Evolutionary conservation across 1,140 invertebrate genomes (phyloP), one percentile per base, ranked within the genome.

Genomic region (Saccostrea glomerata): DNA sequence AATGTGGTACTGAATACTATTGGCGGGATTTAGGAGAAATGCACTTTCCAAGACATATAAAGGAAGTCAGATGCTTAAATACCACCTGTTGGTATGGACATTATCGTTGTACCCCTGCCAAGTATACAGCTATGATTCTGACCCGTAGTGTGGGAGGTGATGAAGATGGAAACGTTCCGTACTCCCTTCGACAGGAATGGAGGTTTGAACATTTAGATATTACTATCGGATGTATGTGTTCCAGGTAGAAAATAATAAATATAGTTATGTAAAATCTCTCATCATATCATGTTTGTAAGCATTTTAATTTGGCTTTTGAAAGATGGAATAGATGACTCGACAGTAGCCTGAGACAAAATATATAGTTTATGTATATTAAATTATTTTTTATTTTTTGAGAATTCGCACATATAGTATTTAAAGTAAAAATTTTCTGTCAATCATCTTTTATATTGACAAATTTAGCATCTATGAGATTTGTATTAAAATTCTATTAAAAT

Each of bases 21-120:
- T 87, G 86, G 86, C 70, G 73, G 15, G 86, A 87, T 66, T 54
- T 87, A 15, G 86, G 86, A 47, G 86, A 83, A 83, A 73, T 83
- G 36, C 20, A 87, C 60, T 87, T 87, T 47, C 86, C 86, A 13
- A 56, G 86, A 23, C 83, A 83, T 87, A 15, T 87, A 30, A 83
- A 87, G 77, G 86, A 87, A 83, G 86, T 82, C 11, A 20, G 40
- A 40, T 87, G 86, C 55, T 23, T 66, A 66, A 83, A 82, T n/a
- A 11, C 11, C 2, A 82, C 77, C 7, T 87, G 86, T 58, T 87
- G 86, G 86, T 87, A 87, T 36, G 86, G 86, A 7, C 86, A 87
- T 82, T 87, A 87, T 47, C 23, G 60, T 6, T 87, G 86, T 63
- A 55, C 23, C 5, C 36, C 86, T 30, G 56, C 83, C 58, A 47